Evolutionary conservation across 2,113 vertebrate species (phyloP).

Genomic region (Siniperca knerii): DNA sequence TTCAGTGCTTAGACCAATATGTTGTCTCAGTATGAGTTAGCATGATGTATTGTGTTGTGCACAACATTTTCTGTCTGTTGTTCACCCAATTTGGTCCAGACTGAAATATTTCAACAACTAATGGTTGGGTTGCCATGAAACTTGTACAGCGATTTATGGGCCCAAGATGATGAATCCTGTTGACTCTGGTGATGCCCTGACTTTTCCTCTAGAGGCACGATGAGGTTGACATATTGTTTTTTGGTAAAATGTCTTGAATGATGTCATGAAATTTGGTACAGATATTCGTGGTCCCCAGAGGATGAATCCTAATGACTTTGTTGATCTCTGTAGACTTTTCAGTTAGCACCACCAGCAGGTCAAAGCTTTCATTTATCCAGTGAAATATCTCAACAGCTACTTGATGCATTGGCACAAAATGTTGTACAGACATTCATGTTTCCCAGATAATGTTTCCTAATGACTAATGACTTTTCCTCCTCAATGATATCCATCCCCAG

Average conservation of each 20-base stretch:
- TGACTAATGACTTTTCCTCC: background rate
- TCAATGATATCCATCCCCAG: too few species aligned
- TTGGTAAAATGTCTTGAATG: background rate
- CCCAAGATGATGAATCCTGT: background rate
- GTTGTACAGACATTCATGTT: background rate
- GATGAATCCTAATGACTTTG: background rate
- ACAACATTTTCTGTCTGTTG: background rate
- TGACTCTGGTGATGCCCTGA: background rate
- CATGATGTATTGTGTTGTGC: slow-evolving; percentile 1
- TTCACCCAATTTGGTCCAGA: background rate
- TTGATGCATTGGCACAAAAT: background rate
- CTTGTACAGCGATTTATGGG: background rate
- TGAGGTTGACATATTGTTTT: background rate
- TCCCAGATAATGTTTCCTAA: background rate
- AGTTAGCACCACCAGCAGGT: background rate
- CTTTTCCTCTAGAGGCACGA: background rate
- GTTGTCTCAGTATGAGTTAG: slow-evolving; percentile 5
- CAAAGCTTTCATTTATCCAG: background rate
- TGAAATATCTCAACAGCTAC: background rate
- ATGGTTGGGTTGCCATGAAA: background rate
- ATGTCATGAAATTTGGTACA: background rate
- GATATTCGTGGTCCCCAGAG: background rate
- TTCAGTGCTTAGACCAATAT: background rate
- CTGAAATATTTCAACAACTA: background rate
- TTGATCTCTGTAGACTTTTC: background rate